These are phyloP conservation scores for Micrasema longulum DNA, from an alignment of 1,140 invertebrate species.

Conservation along the genomic window DNA sequence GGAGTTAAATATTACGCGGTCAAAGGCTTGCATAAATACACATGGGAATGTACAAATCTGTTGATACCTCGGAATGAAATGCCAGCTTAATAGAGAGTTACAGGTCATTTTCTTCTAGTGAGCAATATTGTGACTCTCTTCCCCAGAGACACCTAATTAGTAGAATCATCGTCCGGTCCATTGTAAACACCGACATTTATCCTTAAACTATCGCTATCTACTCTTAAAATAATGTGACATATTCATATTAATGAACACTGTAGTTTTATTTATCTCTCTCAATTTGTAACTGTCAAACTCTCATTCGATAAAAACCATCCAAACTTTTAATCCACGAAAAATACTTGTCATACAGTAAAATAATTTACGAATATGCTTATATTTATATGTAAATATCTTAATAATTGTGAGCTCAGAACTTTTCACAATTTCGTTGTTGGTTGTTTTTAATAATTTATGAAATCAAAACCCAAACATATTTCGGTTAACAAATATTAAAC, in stretches of 20 bases:
- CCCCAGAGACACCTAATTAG: background rate
- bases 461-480: too few species aligned
- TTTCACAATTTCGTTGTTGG: slow-evolving; percentile 36
- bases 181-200: slow-evolving; percentile 10
- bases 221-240: slow-evolving; percentile 27
- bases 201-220: slow-evolving; percentile 26
- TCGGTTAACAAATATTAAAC: background rate
- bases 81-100: background rate
- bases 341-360: slow-evolving; percentile 19
- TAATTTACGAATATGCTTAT: slow-evolving; percentile 11
- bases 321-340: slow-evolving; percentile 4
- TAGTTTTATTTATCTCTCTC: slow-evolving; percentile 29
- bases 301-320: background rate
- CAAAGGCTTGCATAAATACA: background rate
- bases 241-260: slow-evolving; percentile 12
- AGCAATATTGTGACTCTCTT: too few species aligned
- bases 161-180: slow-evolving; percentile 4
- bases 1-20: background rate
- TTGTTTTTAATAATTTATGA: background rate
- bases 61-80: slow-evolving; percentile 9
- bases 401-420: slow-evolving; percentile 13
- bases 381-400: slow-evolving; percentile 12
- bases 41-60: background rate
- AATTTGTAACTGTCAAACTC: slow-evolving; percentile 5
- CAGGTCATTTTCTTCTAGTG: too few species aligned